These are phyloP conservation scores for Gallinago solitaria DNA, from an alignment of 2,797 vertebrate species.

Conservation along the genomic window DNA sequence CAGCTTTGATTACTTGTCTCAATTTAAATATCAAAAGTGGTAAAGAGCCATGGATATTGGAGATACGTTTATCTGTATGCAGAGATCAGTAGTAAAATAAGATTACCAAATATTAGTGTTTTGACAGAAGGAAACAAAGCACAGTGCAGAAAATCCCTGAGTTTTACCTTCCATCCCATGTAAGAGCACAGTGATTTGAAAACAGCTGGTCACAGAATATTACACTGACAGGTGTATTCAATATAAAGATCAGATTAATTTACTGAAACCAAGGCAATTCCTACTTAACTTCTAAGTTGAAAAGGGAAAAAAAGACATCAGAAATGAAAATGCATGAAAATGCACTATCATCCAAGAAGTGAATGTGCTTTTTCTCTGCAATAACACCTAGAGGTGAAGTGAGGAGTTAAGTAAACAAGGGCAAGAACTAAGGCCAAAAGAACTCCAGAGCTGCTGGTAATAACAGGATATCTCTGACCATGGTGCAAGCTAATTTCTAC, in stretches of 20 bases:
- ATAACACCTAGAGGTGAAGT: neutral
- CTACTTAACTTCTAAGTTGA: neutral
- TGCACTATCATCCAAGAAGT: rapidly evolving
- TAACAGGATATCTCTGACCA: neutral
- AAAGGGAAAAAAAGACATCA: neutral
- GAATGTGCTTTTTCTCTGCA: rapidly evolving
- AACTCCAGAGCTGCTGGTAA: neutral
- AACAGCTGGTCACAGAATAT: rapidly evolving
- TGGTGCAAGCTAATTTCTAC: neutral
- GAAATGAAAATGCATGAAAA: neutral
- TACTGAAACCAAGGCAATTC: neutral
- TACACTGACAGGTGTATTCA: neutral
- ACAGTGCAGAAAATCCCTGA: rapidly evolving
- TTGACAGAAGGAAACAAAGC: neutral
- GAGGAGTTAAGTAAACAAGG: neutral
- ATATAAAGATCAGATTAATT: neutral
- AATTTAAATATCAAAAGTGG: neutral
- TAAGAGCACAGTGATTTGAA: neutral
- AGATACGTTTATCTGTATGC: neutral
- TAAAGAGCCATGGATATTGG: neutral
- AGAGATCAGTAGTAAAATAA: neutral
- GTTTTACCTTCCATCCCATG: neutral
- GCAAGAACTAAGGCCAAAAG: neutral
- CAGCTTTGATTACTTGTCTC: neutral
- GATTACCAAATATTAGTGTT: neutral